Evolutionary conservation across 2,797 vertebrate species (phyloP).

Genomic region (Helarctos malayanus): DNA sequence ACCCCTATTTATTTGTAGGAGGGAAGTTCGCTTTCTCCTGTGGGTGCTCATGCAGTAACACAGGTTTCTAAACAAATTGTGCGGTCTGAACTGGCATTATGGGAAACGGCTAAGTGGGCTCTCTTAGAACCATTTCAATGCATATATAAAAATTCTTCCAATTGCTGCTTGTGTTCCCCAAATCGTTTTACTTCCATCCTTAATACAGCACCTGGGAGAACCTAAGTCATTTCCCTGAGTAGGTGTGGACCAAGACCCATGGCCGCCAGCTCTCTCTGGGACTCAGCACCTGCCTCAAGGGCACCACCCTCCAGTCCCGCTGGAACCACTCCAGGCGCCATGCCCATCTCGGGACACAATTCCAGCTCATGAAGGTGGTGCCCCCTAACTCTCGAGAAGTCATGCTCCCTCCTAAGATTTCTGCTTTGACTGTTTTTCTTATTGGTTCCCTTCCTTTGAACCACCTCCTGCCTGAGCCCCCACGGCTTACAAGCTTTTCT

Average conservation of each 20-base stretch:
- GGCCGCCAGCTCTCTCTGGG: background rate
- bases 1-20: background rate
- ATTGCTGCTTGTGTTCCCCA: background rate
- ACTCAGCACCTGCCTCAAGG: background rate
- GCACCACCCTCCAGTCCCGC: background rate
- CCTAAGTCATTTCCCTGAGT: constrained; percentile 79
- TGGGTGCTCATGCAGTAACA: background rate
- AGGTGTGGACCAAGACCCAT: constrained; percentile 36
- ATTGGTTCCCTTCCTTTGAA: background rate
- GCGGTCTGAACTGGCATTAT: constrained; percentile 63
- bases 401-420: background rate
- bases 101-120: background rate
- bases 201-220: constrained; percentile 66
- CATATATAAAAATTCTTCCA: constrained; percentile 40
- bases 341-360: background rate
- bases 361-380: background rate
- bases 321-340: background rate
- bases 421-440: background rate
- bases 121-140: constrained; percentile 10
- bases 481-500: background rate
- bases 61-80: constrained; percentile 32
- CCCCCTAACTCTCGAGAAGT: background rate
- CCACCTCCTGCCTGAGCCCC: background rate
- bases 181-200: constrained; percentile 38
- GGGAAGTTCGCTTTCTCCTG: background rate